These are phyloP conservation scores for Chelonus insularis DNA, from an alignment of 1,140 invertebrate species.

Conservation along the genomic window DNA sequence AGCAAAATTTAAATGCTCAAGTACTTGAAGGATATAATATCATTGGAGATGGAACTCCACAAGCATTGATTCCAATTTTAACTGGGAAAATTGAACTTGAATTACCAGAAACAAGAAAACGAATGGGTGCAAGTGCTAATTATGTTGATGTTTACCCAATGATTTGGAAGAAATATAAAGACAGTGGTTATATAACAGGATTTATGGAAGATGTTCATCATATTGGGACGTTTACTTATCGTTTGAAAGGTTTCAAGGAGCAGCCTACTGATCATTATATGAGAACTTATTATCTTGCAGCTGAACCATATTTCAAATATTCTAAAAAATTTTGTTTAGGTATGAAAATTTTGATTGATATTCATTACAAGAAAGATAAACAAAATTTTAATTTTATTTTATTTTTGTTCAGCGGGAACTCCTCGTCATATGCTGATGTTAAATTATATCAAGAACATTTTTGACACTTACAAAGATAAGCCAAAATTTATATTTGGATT, in stretches of 20 bases:
- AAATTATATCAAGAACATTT: slow-evolving; percentile 68
- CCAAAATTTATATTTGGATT: slow-evolving; percentile 86
- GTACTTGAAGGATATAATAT: slow-evolving; percentile 87
- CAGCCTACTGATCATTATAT: slow-evolving; percentile 92
- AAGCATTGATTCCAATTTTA: slow-evolving; percentile 88
- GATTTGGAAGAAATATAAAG: slow-evolving; percentile 76
- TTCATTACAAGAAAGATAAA: too few species aligned
- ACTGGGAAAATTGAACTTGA: slow-evolving; percentile 88
- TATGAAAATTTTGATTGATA: slow-evolving; percentile 55
- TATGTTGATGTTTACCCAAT: slow-evolving; percentile 81
- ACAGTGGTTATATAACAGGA: slow-evolving; percentile 73
- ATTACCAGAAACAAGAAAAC: slow-evolving; percentile 81
- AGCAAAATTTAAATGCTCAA: slow-evolving; percentile 67
- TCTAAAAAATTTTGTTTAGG: slow-evolving; percentile 75
- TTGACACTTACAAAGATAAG: slow-evolving; percentile 65
- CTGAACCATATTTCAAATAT: slow-evolving; percentile 59
- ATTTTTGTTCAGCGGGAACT: slow-evolving; percentile 22
- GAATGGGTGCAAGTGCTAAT: slow-evolving; percentile 66
- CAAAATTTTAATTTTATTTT: too few species aligned
- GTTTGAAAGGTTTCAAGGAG: slow-evolving; percentile 82
- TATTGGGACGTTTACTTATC: slow-evolving; percentile 88
- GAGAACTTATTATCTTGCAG: slow-evolving; percentile 74
- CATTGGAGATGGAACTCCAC: slow-evolving; percentile 92
- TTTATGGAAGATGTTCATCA: slow-evolving; percentile 86
- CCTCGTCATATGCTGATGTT: slow-evolving; percentile 62